Evolutionary conservation across 2,113 vertebrate species (phyloP).

Genomic region (Syngnathus scovelli): DNA sequence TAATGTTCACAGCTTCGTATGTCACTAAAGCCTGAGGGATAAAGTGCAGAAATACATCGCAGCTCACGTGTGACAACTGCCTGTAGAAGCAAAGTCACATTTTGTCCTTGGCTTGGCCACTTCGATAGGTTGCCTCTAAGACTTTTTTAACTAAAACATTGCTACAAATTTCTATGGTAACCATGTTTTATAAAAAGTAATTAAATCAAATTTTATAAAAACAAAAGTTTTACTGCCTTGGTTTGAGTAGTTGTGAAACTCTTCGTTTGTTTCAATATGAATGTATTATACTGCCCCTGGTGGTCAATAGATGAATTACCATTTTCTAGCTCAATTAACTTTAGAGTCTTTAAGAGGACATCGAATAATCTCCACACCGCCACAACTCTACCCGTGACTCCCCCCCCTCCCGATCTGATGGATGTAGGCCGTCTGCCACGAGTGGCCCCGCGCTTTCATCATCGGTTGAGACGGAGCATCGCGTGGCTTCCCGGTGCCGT

Average conservation of each 20-base stretch:
- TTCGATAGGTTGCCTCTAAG: background rate
- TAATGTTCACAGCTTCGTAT: conserved; percentile 46
- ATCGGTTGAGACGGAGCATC: conserved; percentile 9
- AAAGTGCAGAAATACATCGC: conserved; percentile 30
- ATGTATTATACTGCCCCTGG: too few species aligned
- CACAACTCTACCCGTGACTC: conserved; percentile 36
- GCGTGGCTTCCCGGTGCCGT: conserved; percentile 21
- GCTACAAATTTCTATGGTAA: background rate
- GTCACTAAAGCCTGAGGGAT: conserved; percentile 38
- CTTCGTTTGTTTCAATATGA: too few species aligned
- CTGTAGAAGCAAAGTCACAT: conserved; percentile 36
- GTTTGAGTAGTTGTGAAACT: too few species aligned
- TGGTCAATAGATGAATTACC: too few species aligned
- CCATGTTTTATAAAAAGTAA: background rate
- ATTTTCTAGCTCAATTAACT: too few species aligned
- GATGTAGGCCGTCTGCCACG: conserved; percentile 55
- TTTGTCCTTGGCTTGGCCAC: conserved; percentile 30
- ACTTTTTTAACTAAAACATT: background rate
- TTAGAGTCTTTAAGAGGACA: background rate
- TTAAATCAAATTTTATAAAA: too few species aligned
- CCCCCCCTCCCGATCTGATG: conserved; percentile 48
- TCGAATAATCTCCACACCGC: background rate
- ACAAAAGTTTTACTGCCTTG: too few species aligned
- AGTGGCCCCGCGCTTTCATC: conserved; percentile 66
- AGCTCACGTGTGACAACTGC: conserved; percentile 19